These are phyloP conservation scores for Agrilus biguttatus DNA, from an alignment of 2,888 invertebrate species.

Conservation along the genomic window DNA sequence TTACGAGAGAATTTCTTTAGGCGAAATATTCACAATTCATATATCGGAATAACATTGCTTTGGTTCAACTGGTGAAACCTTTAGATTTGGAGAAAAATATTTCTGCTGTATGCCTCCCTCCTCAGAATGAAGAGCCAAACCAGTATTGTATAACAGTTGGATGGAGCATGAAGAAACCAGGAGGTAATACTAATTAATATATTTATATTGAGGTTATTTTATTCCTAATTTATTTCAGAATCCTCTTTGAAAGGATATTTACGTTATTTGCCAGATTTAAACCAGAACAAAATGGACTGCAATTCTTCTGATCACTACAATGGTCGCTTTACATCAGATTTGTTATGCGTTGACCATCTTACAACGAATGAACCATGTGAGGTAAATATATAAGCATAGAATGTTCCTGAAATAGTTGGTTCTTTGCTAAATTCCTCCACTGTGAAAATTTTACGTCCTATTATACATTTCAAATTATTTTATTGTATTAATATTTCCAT, in stretches of 20 bases:
- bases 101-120: slow-evolving; percentile 42
- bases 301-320: slow-evolving; percentile 48
- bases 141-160: slow-evolving; percentile 44
- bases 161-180: slow-evolving; percentile 39
- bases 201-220: background rate
- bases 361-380: slow-evolving; percentile 43
- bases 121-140: slow-evolving; percentile 30
- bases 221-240: slow-evolving; percentile 17
- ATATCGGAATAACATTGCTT: slow-evolving; percentile 41
- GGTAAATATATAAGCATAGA: slow-evolving; percentile 40
- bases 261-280: slow-evolving; percentile 39
- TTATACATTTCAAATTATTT: too few relatives aligned
- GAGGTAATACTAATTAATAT: slow-evolving; percentile 21
- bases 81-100: slow-evolving; percentile 37
- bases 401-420: too few relatives aligned
- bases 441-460: too few relatives aligned
- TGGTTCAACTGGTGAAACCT: slow-evolving; percentile 37
- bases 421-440: too few relatives aligned
- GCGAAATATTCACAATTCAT: slow-evolving; percentile 41
- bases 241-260: slow-evolving; percentile 35
- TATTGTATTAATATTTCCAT: too few relatives aligned
- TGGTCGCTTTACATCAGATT: slow-evolving; percentile 38
- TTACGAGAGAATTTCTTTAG: slow-evolving; percentile 14
- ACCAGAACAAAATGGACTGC: slow-evolving; percentile 38
- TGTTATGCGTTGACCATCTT: slow-evolving; percentile 44